Base-by-base conservation (phyloP, 2,797 vertebrate genomes). In the Coendou prehensilis region DNA sequence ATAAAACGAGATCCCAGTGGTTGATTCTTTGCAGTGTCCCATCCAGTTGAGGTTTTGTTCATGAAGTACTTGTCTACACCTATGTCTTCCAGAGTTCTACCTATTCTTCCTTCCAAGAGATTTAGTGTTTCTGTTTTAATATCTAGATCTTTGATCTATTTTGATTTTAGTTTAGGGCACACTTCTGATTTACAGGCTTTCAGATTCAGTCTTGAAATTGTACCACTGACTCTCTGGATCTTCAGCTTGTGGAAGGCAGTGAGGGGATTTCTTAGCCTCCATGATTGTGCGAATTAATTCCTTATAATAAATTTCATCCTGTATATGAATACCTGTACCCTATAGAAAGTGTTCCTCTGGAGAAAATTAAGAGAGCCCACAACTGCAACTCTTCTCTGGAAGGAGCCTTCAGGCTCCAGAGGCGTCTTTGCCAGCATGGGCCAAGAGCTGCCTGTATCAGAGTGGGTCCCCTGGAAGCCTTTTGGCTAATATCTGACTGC, bases 321-420 rank as follows among this genome's bases (percentile, higher is more conserved):
- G 4, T 11, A 26, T 7, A 30, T 61, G 20, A 54, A 50, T 54
- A 37, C 63, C 20, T 63, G 6, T 37, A 52, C 7, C 3, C 2
- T 37, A 8, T 2, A 23, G 0, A 11, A 9, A 59, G 5, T 33
- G 41, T 61, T 82, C 52, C 17, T 88, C 26, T 75, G 67, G 22
- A 28, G 47, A 88, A 54, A 1, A 20, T 6, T 18, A 52, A 73
- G 6, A 67, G 11, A 75, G 2, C 7, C 10, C 4, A 50, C 7
- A 69, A 3, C 1, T 15, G 11, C 1, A 63, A 15, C 7, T 78
- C 10, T 57, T 54, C 64, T 73, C 54, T 57, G 9, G 56, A 45
- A 37, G 17, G 76, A 37, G 5, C 0, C 52, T 15, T 13, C 13
- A 0, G 22, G 0, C 1, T 63, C 15, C 52, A 47, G 71, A 28